Evolutionary conservation across 2,888 invertebrate species (phyloP).

Genomic region (Stegophylla sp.): DNA sequence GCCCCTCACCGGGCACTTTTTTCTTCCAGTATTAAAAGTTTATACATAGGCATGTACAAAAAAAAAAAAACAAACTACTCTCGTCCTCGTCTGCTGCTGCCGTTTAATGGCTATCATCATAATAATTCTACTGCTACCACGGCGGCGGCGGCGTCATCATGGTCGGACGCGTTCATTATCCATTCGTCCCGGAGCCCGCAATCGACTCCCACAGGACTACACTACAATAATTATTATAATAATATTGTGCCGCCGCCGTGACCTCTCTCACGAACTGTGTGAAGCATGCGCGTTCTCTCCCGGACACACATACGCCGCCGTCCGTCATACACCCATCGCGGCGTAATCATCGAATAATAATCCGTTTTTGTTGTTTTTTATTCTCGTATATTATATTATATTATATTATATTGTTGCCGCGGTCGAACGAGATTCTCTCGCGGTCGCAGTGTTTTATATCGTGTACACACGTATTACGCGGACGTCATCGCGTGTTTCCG

Average conservation of each 20-base stretch:
- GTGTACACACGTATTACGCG: background rate
- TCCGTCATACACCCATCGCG: background rate
- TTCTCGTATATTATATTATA: background rate
- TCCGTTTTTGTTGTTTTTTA: background rate
- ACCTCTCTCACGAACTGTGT: conserved; percentile 47
- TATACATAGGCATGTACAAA: background rate
- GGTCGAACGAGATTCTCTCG: background rate
- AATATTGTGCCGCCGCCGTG: conserved; percentile 13
- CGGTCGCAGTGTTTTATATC: too few species aligned
- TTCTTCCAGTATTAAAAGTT: background rate
- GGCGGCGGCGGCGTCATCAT: background rate
- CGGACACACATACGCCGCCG: background rate
- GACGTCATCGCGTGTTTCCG: background rate
- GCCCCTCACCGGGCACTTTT: conserved; percentile 10
- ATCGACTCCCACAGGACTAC: conserved; percentile 13
- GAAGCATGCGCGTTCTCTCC: background rate
- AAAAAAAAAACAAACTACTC: background rate
- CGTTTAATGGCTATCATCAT: background rate
- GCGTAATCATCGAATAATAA: background rate
- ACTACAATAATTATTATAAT: too few species aligned
- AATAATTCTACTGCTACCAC: too few species aligned
- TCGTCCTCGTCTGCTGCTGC: background rate
- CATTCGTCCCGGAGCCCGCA: conserved; percentile 25
- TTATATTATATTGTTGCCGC: background rate
- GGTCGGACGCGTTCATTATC: conserved; percentile 36